Evolutionary conservation across 1,140 invertebrate species (phyloP).

Genomic region (Drosophila asahinai): DNA sequence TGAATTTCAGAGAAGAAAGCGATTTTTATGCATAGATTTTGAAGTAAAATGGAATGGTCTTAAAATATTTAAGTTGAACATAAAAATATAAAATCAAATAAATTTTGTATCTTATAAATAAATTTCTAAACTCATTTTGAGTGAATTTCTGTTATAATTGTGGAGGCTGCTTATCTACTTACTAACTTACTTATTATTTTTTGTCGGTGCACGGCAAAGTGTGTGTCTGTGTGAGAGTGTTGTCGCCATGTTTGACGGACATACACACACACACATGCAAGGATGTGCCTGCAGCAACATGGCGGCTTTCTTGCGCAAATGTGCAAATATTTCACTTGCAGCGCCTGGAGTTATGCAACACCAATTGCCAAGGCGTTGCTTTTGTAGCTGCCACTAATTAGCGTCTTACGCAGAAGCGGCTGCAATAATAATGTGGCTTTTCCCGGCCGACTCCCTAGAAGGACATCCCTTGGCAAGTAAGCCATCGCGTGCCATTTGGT

Average conservation of each 20-base stretch:
- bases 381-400: constrained; percentile 47
- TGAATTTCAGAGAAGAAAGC: no score
- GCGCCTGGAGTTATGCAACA: constrained; percentile 39
- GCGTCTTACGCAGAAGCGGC: constrained; percentile 37
- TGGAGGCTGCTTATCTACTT: not conserved
- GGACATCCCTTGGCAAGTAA: constrained; percentile 3
- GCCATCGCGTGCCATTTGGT: not conserved
- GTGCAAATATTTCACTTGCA: constrained; percentile 63
- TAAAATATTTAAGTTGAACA: no score
- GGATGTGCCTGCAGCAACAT: constrained; percentile 19
- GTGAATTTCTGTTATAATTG: no score
- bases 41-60: no score
- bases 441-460: not conserved
- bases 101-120: no score
- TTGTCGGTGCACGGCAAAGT: not conserved
- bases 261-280: constrained; percentile 7
- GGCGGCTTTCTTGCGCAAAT: constrained; percentile 38
- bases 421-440: constrained; percentile 33
- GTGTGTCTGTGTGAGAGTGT: not conserved
- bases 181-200: not conserved
- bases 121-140: no score
- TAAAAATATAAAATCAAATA: no score
- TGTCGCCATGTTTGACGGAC: constrained; percentile 25
- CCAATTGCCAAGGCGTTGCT: constrained; percentile 38
- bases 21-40: no score